Evolutionary conservation across 2,113 vertebrate species (phyloP), one percentile per base, ranked within the genome.

Genomic region (Dromas ardeola): DNA sequence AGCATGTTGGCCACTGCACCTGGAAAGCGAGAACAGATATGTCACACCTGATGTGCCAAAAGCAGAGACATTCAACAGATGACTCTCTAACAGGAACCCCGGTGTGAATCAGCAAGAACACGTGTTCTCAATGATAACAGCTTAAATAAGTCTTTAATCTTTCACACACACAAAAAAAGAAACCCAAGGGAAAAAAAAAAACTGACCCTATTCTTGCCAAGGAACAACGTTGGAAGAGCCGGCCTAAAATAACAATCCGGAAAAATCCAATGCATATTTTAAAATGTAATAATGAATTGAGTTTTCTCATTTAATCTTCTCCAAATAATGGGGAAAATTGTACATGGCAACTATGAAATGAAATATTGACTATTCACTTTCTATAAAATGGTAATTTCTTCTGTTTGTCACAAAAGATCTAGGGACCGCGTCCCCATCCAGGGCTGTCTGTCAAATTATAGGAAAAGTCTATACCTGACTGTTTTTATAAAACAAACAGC

Each of bases 301-400:
- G 89, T 96, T 95, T 92, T 96, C 96, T 95, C 73, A 11, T 47
- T 55, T 97, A 74, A 58, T 73, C 79, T 65, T 58, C 70, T 92
- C 71, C 76, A 81, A 85, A 92, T 96, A 93, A 92, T 4, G 58
- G 86, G 71, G 77, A 50, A 89, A 96, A 93, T 93, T 81, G 82
- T 67, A 82, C 71, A 62, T 85, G 81, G 88, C 72, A 71, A 88
- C 56, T 69, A n/a, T 85, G 67, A 95, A 97, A 95, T 91, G 86
- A 86, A 96, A 93, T 86, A 81, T 94, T 94, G 86, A 95, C 94
- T 88, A 34, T 89, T 95, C 61, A 40, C 92, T 95, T 97, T 81
- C 78, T 11, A 40, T 22, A 30, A 63, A 83, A 86, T 16, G 7
- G 78, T 58, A 29, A 67, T 52, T 49, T 43, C 67, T 92, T 34